Evolutionary conservation across 2,113 vertebrate genomes (phyloP).

Genomic region (Actenoides lindsayi): DNA sequence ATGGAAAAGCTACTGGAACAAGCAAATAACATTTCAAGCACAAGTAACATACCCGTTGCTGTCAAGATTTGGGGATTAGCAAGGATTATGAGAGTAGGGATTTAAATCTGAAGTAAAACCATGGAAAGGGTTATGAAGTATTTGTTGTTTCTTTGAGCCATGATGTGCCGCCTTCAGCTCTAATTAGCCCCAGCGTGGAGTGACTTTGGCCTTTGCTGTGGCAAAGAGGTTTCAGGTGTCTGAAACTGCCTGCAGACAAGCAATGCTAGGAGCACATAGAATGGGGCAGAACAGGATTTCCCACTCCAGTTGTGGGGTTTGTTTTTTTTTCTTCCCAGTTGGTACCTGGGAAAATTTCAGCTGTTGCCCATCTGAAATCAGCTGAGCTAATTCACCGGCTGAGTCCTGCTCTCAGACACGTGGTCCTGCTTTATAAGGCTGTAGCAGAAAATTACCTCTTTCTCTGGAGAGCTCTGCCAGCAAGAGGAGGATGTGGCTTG

Average conservation of each 20-base stretch:
- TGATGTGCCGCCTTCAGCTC: not conserved
- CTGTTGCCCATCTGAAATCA: not conserved
- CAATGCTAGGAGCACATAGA: not conserved
- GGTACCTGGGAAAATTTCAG: not conserved
- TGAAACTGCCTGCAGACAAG: not conserved
- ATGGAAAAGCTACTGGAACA: not conserved
- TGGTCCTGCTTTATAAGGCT: not conserved
- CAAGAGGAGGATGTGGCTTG: not conserved
- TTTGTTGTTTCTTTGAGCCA: not conserved
- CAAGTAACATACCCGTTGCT: not conserved
- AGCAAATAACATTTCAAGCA: not conserved
- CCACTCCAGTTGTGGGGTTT: accelerated
- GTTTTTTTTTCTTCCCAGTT: not conserved
- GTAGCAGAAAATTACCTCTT: not conserved
- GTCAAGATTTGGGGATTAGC: slow-evolving; percentile 2
- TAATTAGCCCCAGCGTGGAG: not conserved
- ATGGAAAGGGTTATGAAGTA: not conserved
- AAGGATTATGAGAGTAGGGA: not conserved
- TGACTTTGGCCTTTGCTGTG: not conserved
- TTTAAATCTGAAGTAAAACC: slow-evolving; percentile 13
- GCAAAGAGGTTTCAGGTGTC: not conserved
- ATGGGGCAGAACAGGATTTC: not conserved
- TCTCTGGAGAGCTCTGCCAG: not conserved
- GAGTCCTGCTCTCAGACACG: not conserved
- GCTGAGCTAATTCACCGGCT: not conserved